Percentiles rank a stretch among this genome's conserved stretches.
Conservation (phyloP, 2,797 vertebrate species). For the Avahi laniger region DNA sequence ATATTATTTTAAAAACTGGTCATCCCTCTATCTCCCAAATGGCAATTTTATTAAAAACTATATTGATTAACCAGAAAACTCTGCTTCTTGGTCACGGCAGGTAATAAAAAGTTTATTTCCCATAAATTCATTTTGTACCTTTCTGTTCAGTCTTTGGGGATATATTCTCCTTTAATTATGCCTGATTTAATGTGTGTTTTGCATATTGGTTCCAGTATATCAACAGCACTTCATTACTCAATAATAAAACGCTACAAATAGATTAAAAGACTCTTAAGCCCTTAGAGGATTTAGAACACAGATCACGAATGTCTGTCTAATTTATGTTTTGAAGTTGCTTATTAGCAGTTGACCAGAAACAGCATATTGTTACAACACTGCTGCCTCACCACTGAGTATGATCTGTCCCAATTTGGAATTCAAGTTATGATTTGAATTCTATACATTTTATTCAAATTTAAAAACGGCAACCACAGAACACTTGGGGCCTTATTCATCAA, state of each 20-base stretch:
- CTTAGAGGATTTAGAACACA: background rate
- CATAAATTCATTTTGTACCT: slow-evolving; percentile 11
- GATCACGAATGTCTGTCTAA: background rate
- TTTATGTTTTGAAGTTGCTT: slow-evolving; percentile 16
- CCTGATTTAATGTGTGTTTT: slow-evolving; percentile 34
- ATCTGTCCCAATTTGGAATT: slow-evolving; percentile 72
- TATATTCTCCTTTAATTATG: slow-evolving; percentile 12
- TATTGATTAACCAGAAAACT: background rate
- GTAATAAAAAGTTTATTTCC: slow-evolving; percentile 30
- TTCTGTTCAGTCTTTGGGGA: slow-evolving; percentile 30
- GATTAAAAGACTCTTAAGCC: background rate
- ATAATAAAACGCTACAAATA: slow-evolving; percentile 57
- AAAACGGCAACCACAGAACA: slow-evolving; percentile 80
- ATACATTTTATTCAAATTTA: slow-evolving; percentile 75
- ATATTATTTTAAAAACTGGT: background rate
- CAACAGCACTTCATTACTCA: background rate
- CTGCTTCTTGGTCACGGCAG: background rate
- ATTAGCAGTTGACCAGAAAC: slow-evolving; percentile 55
- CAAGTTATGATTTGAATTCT: slow-evolving; percentile 82
- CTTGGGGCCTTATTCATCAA: slow-evolving; percentile 80
- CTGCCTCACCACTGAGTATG: slow-evolving; percentile 31
- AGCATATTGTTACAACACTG: background rate
- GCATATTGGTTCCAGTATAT: slow-evolving; percentile 16
- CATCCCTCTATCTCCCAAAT: background rate
- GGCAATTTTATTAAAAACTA: background rate